phyloP scores from a whole-genome alignment of 2,113 vertebrate species.

The Sminthopsis crassicaudata region DNA sequence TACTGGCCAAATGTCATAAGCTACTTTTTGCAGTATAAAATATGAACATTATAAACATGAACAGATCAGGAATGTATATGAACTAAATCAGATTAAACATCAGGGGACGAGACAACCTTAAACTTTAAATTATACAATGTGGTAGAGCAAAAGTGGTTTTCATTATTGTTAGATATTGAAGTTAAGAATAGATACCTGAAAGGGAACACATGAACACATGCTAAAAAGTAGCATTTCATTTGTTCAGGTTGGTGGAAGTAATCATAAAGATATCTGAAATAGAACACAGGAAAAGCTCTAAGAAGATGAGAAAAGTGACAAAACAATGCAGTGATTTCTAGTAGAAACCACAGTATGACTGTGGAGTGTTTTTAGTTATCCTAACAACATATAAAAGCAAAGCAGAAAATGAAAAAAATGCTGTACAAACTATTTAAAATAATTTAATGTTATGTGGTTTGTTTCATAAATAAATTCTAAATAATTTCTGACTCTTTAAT shows the following conservation, averaged over 20 bases:
- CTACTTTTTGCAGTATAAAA: constrained; percentile 47
- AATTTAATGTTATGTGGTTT: constrained; percentile 23
- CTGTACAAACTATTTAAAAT: constrained; percentile 20
- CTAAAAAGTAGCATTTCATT: constrained; percentile 34
- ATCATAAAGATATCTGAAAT: constrained; percentile 34
- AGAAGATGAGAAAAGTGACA: constrained; percentile 26
- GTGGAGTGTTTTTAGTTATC: constrained; percentile 5
- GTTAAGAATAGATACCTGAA: constrained; percentile 48
- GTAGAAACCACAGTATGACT: neutral
- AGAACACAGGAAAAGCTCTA: constrained; percentile 12
- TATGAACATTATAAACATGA: constrained; percentile 53
- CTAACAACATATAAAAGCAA: neutral
- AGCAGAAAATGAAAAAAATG: neutral
- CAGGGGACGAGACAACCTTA: constrained; percentile 47
- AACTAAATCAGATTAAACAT: constrained; percentile 66
- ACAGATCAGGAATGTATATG: constrained; percentile 54
- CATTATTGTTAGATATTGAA: constrained; percentile 43
- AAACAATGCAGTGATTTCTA: neutral
- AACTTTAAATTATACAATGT: constrained; percentile 55
- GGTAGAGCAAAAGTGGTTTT: constrained; percentile 31
- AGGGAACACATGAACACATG: constrained; percentile 42
- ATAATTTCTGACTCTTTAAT: neutral
- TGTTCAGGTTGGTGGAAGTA: constrained; percentile 40
- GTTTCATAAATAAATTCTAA: constrained; percentile 37
- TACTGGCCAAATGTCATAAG: constrained; percentile 20